A percentile compares a stretch with the other conserved stretches of the same genome.
Evolutionary conservation across 2,113 vertebrate genomes (phyloP).

Genomic region (Murina feae): DNA sequence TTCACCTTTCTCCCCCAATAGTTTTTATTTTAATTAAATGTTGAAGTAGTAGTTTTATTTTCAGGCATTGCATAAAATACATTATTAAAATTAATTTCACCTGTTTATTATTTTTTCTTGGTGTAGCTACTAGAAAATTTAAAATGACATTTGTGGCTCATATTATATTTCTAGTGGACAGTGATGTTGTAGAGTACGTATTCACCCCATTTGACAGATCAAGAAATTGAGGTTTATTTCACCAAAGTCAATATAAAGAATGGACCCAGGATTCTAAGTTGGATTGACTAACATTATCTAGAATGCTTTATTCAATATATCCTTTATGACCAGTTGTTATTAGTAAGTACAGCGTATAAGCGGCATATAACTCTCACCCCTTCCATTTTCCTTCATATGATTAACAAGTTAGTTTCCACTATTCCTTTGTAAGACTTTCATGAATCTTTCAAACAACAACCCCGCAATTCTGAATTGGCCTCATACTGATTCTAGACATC

Average conservation of each 20-base stretch:
- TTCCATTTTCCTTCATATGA: background rate
- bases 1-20: background rate
- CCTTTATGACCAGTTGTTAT: background rate
- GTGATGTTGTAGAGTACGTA: background rate
- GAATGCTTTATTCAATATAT: background rate
- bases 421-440: background rate
- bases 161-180: background rate
- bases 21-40: background rate
- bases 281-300: background rate
- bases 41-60: background rate
- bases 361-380: background rate
- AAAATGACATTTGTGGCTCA: background rate
- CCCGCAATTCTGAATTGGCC: background rate
- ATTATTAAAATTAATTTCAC: background rate
- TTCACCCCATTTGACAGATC: background rate
- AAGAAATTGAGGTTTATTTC: background rate
- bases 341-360: background rate
- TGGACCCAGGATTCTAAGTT: background rate
- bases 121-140: background rate
- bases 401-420: background rate
- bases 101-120: background rate
- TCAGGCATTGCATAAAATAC: background rate
- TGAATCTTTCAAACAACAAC: background rate
- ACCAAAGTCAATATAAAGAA: background rate
- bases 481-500: background rate